Conservation (phyloP, 2,113 vertebrate genomes). For the Poeciliopsis prolifica region DNA sequence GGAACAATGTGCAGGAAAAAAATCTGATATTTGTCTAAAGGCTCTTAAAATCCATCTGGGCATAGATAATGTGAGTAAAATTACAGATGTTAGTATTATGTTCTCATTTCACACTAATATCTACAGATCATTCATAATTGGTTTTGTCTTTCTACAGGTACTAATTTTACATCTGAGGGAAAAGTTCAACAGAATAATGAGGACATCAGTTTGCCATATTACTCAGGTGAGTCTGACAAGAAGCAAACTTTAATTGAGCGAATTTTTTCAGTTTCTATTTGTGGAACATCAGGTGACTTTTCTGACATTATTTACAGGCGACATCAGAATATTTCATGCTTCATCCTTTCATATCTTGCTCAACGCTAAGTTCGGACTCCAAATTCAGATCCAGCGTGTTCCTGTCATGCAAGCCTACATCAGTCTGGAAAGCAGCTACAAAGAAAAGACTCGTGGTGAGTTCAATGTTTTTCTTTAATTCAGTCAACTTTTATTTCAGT, state of each 20-base stretch:
- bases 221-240: slow-evolving; percentile 79
- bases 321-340: slow-evolving; percentile 86
- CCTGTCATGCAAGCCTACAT: slow-evolving; percentile 91
- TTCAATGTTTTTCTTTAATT: slow-evolving; percentile 1
- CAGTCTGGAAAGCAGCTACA: slow-evolving; percentile 78
- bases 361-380: slow-evolving; percentile 81
- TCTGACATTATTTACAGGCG: slow-evolving; percentile 75
- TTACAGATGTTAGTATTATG: neutral
- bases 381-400: slow-evolving; percentile 88
- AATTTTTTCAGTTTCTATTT: neutral
- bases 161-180: slow-evolving; percentile 87
- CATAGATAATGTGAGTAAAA: slow-evolving; percentile 80
- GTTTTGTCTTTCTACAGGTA: slow-evolving; percentile 59
- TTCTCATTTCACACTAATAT: neutral
- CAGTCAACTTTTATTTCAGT: neutral
- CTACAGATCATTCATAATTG: neutral
- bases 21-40: slow-evolving; percentile 92
- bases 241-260: neutral
- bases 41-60: slow-evolving; percentile 80
- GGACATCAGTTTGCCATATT: slow-evolving; percentile 85
- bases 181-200: slow-evolving; percentile 84
- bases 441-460: slow-evolving; percentile 85
- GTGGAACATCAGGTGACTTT: neutral
- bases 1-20: slow-evolving; percentile 81
- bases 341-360: slow-evolving; percentile 88